A percentile compares a stretch with the other conserved stretches of the same genome.
phyloP scores from a whole-genome alignment of 2,797 vertebrate genomes.

The Pelobates cultripes region DNA sequence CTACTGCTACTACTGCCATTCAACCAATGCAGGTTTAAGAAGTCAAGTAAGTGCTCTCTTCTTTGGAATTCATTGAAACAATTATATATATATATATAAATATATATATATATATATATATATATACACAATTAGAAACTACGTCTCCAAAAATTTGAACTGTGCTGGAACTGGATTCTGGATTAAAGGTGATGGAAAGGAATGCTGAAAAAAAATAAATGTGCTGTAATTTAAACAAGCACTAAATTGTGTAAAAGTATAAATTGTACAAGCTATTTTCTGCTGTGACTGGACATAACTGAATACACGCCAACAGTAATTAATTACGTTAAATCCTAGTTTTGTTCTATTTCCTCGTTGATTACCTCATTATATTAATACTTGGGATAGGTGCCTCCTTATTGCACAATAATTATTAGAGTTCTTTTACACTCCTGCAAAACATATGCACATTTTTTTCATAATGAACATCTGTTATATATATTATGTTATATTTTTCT shows the following conservation, averaged over 20 bases:
- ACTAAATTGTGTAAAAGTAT: slow-evolving; percentile 25
- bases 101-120: neutral
- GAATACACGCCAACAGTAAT: slow-evolving; percentile 25
- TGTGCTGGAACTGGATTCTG: neutral
- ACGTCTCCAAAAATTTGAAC: neutral
- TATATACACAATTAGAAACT: neutral
- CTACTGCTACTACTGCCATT: too few relatives aligned
- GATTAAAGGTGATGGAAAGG: neutral
- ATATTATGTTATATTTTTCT: neutral
- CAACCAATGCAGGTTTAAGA: too few relatives aligned
- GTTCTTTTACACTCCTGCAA: slow-evolving; percentile 22
- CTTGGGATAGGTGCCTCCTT: slow-evolving; percentile 25
- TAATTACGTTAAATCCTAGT: slow-evolving; percentile 38
- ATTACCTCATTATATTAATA: slow-evolving; percentile 15
- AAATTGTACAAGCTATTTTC: slow-evolving; percentile 19
- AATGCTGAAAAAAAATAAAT: slow-evolving; percentile 26
- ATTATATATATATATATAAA: too few relatives aligned
- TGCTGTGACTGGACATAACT: slow-evolving; percentile 7
- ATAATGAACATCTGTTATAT: slow-evolving; percentile 22
- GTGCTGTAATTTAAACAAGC: slow-evolving; percentile 27
- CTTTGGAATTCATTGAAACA: too few relatives aligned
- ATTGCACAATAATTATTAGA: slow-evolving; percentile 41
- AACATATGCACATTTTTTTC: slow-evolving; percentile 35
- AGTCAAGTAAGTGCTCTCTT: too few relatives aligned
- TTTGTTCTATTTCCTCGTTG: slow-evolving; percentile 13